Percentiles rank a stretch among this genome's conserved stretches.
phyloP scores from a whole-genome alignment of 1,140 invertebrate species.

The Lanistes nyassanus region DNA sequence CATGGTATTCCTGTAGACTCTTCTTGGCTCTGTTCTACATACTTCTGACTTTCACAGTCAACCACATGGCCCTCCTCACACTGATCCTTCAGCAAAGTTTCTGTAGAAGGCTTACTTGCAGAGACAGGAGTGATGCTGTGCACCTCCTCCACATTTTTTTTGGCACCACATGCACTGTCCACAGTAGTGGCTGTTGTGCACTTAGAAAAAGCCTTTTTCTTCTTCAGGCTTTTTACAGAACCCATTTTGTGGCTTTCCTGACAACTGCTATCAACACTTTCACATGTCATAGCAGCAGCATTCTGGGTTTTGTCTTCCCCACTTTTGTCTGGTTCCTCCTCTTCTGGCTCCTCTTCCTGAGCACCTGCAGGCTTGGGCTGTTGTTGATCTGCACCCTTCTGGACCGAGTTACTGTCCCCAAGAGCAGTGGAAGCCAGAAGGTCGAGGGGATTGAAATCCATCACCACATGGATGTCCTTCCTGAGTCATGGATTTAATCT shows the following conservation, averaged over 20 bases:
- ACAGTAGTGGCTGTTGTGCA: background rate
- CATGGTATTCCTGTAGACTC: too few relatives aligned
- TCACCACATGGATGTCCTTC: constrained; percentile 23
- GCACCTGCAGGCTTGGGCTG: background rate
- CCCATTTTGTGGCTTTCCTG: constrained; percentile 4
- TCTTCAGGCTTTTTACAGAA: constrained; percentile 16
- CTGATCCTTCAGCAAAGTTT: background rate
- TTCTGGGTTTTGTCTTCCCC: background rate
- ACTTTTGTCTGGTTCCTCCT: constrained; percentile 11
- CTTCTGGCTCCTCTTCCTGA: constrained; percentile 4
- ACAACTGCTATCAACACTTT: background rate
- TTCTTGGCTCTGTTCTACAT: background rate
- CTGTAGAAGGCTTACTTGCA: background rate
- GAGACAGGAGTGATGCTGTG: too few relatives aligned
- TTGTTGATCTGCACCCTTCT: constrained; percentile 3
- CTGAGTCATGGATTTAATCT: background rate
- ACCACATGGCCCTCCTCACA: background rate
- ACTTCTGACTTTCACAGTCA: background rate
- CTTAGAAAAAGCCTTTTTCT: constrained; percentile 8
- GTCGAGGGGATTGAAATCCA: constrained; percentile 60
- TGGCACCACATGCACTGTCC: background rate
- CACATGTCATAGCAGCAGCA: background rate
- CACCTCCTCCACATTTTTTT: background rate
- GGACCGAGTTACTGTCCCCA: constrained; percentile 18
- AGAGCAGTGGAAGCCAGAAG: constrained; percentile 58